Percentiles rank a stretch among this genome's conserved stretches.
Evolutionary conservation across 2,888 invertebrate genomes (phyloP).

Genomic region (Gymnosoma rotundatum): DNA sequence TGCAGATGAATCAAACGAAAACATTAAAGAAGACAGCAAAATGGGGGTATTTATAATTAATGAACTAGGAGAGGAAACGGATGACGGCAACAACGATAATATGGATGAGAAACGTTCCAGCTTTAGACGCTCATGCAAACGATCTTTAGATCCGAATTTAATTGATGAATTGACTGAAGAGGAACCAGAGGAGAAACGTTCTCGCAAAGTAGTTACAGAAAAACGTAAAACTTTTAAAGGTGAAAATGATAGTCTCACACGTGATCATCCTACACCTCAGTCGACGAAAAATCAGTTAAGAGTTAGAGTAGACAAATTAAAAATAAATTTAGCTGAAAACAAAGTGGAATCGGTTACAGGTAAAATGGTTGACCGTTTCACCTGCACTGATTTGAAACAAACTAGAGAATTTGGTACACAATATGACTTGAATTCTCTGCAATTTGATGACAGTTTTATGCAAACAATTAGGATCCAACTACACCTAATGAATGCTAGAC

Average conservation of each 20-base stretch:
- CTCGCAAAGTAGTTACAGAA: conserved; percentile 24
- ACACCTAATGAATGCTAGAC: conserved; percentile 77
- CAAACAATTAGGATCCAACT: conserved; percentile 76
- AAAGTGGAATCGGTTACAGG: background rate
- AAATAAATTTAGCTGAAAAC: background rate
- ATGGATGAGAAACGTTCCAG: conserved; percentile 9
- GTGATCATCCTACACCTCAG: background rate
- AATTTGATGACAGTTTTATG: conserved; percentile 75
- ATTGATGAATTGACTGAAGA: conserved; percentile 27
- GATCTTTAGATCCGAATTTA: conserved; percentile 52
- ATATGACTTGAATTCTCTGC: conserved; percentile 9
- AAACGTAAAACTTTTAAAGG: conserved; percentile 17
- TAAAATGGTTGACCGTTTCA: conserved; percentile 23
- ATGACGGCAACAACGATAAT: background rate
- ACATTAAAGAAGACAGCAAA: background rate
- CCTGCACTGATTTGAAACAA: background rate
- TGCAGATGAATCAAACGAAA: conserved; percentile 47
- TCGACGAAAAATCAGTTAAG: background rate
- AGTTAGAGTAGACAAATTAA: conserved; percentile 28
- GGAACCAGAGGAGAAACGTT: conserved; percentile 54
- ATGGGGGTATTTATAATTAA: conserved; percentile 72
- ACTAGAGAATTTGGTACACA: conserved; percentile 37
- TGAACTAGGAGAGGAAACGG: conserved; percentile 14
- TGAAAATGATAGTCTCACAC: background rate
- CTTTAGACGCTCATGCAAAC: conserved; percentile 56